Base-by-base conservation (phyloP, 2,888 invertebrate genomes). In the Nasonovia ribisnigri region DNA sequence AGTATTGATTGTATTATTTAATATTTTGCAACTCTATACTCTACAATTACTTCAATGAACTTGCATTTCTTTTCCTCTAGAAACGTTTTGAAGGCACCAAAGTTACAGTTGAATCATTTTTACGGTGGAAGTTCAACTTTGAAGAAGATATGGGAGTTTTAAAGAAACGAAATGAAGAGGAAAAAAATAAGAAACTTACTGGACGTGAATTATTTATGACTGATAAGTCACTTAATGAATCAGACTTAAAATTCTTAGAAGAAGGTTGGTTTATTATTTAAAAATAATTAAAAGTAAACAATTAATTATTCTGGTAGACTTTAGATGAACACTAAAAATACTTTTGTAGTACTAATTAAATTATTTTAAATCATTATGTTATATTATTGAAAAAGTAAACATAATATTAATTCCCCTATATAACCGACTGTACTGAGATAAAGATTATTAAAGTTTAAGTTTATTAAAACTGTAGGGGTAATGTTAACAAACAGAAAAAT, bases 31-130 rank as follows among this genome's bases (percentile, higher is more conserved):
- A 88, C 24, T 1, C 0, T 77, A 67, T 36, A 77, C 8, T 36
- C 20, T 20, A 77, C 0, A 77, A 77, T 77, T 20, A 36, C 0
- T 77, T 77, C 8, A 36, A 77, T 77, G 8, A 77, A 20, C 20
- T 77, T 67, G 6, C 20, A 36, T 36, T 77, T 0, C 8, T 77
- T 94, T 94, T 94, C 92, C 96, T 96, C 93, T 96, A 98, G 97
- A 98, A 98, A 97, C 97, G 98, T 95, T 99, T 99, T 96, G 99
- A 99, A 96, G 99, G 99, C 29, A 99, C 99, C 0, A 96, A 98
- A 95, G 99, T 99, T 0, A 98, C 98, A 5, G 98, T 99, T 1
- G 99, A 99, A 96, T 97, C 98, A 16, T 99, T 99, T 96, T 96
- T 99, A 95, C 97, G 97, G 48, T 99, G 99, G 99, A 98, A 99